These are phyloP conservation scores for Macrophya annulata DNA, from an alignment of 2,888 invertebrate genomes.

Conservation along the genomic window DNA sequence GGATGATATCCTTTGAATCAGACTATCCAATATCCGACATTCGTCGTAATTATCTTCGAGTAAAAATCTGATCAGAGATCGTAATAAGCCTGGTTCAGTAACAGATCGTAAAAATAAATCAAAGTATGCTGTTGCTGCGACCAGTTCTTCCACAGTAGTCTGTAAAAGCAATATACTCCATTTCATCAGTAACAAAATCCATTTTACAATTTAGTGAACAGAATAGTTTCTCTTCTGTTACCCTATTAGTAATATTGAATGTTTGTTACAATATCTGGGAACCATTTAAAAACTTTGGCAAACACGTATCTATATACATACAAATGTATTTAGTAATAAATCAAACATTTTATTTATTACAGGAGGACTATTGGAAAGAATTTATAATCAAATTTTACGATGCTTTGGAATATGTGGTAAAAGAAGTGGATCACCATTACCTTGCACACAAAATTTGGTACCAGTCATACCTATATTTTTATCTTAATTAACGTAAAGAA, in stretches of 20 bases:
- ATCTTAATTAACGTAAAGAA: not conserved
- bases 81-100: conserved; percentile 91
- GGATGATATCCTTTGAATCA: conserved; percentile 89
- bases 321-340: not conserved
- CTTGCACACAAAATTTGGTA: conserved; percentile 20
- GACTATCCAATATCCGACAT: conserved; percentile 89
- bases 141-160: conserved; percentile 93
- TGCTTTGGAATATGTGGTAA: conserved; percentile 62
- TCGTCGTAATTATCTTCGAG: conserved; percentile 92
- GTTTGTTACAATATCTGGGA: not conserved
- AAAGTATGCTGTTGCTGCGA: conserved; percentile 95
- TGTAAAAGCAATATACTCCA: conserved; percentile 81
- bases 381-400: not conserved
- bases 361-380: not conserved
- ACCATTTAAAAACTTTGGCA: not conserved
- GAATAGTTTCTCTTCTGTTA: conserved; percentile 2
- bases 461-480: not conserved
- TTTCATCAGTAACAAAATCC: conserved; percentile 13
- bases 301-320: not conserved
- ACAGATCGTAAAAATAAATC: conserved; percentile 94
- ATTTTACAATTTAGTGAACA: not conserved
- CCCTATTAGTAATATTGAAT: not conserved
- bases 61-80: conserved; percentile 92
- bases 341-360: not conserved
- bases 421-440: conserved; percentile 63